A percentile compares a stretch with the other conserved stretches of the same genome.
Evolutionary conservation across 2,797 vertebrate genomes (phyloP).

Genomic region (Enteromius argenteus): DNA sequence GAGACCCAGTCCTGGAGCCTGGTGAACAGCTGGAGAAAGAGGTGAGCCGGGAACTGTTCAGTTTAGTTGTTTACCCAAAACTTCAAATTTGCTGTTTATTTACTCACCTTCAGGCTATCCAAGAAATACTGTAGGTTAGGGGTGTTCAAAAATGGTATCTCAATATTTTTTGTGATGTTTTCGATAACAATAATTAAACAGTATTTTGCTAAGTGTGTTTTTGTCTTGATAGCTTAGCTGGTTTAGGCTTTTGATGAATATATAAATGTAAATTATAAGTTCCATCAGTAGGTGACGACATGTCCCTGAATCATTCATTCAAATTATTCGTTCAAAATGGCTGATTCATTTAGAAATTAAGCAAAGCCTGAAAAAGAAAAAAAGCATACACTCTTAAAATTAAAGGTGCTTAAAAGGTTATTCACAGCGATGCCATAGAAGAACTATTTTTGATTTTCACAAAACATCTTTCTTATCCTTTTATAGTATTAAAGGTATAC

Average conservation of each 20-base stretch:
- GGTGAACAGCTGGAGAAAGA: conserved; percentile 85
- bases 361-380: background rate
- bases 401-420: too few species aligned
- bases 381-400: too few species aligned
- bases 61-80: background rate
- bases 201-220: background rate
- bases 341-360: background rate
- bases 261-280: too few species aligned
- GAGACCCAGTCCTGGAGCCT: conserved; percentile 73
- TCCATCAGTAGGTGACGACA: background rate
- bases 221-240: background rate
- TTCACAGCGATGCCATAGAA: too few species aligned
- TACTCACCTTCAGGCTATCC: background rate
- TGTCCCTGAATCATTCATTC: background rate
- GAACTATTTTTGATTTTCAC: too few species aligned
- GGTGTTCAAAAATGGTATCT: background rate
- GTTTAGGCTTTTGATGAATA: background rate
- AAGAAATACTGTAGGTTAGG: background rate
- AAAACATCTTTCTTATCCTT: too few species aligned
- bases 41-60: conserved; percentile 53
- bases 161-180: background rate
- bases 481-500: too few species aligned
- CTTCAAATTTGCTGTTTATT: background rate
- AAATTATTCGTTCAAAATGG: background rate
- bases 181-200: background rate